Evolutionary conservation across 2,888 invertebrate species (phyloP), one percentile per base, ranked within the genome.

Genomic region (Andrena flavipes): DNA sequence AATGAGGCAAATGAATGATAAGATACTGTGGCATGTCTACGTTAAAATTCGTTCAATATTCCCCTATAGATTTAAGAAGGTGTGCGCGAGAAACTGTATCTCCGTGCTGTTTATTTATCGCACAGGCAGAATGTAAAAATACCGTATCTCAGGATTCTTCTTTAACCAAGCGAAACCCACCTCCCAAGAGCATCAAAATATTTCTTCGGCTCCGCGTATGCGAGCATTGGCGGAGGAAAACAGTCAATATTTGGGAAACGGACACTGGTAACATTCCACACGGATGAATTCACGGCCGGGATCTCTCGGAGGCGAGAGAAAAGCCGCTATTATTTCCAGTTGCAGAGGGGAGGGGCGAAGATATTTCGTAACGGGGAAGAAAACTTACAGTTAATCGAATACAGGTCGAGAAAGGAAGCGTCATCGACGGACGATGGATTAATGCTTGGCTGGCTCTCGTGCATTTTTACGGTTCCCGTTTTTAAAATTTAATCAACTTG

Each of bases 271-370:
- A 54, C 79, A 83, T 77, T 77, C 83, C 82, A 64, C 64, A 7
- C 16, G 56, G 74, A 69, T 80, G 74, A 77, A 84, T 74, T 80
- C 80, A 74, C 74, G n/a, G 54, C 72, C 84, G 77, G 84, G 77
- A 71, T 84, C 60, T 80, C 60, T 75, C 49, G 49, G 72, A 76
- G 56, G 64, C 13, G 51, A 79, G 16, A 30, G 42, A 30, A n/a
- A 68, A 79, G 73, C 64, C 68, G 49, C 67, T 64, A 30, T 56
- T 78, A 68, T 69, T 79, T 76, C 76, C 78, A 76, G 68, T 1
- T 7, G 5, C 10, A 2, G 42, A 4, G 42, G 16, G 13, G 42
- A 42, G 42, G 16, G 16, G 26, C 26, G 49, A 64, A 33, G 69
- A 64, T 59, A 49, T 64, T 64, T 56, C 48, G 35, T 42, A 23